Evolutionary conservation across 2,797 vertebrate genomes (phyloP), one percentile per base, ranked within the genome.

Genomic region (Sebastes vulpes): DNA sequence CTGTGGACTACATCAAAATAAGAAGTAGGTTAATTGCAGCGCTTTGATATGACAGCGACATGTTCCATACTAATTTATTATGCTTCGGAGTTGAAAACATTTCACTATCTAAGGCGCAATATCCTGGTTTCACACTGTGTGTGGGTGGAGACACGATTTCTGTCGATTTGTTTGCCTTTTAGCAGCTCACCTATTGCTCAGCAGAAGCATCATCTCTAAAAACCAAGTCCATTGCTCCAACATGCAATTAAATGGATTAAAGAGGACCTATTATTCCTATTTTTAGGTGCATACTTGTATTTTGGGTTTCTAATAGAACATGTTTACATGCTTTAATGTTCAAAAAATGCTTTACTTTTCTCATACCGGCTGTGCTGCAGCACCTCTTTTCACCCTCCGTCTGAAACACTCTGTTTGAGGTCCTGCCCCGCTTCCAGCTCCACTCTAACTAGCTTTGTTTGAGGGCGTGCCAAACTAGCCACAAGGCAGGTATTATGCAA

Each of bases 21-120:
- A 53, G 56, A 57, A 6, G 42, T 65, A 20, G 12, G 52, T 65
- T 75, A 72, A 38, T 50, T 63, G 72, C 59, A 11, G 64, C 3
- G 1, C n/a, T 16, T 3, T 9, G 20, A n/a, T 63, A 4, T 75
- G 77, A 79, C 81, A 83, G 79, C 58, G 73, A 74, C 32, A 74
- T 14, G 25, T 71, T 65, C 23, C 46, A 46, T 8, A 28, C 46
- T 46, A 28, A 16, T 46, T 18, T 46, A 16, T 46, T 46, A 46
- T 46, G 6, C 42, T 82, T 81, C 79, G 23, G 35, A 63, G 32
- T 20, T 52, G 5, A 61, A 79, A 63, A 82, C 2, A 9, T 21
- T 35, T 14, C 16, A 31, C 21, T 53, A 31, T 54, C 69, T 65
- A 38, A 42, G 46, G 61, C 54, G 54, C 57, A 23, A 29, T 25